Percentiles rank a stretch among this genome's conserved stretches.
Conservation (phyloP, 2,888 invertebrate species). For the Drosophila ezoana region DNA sequence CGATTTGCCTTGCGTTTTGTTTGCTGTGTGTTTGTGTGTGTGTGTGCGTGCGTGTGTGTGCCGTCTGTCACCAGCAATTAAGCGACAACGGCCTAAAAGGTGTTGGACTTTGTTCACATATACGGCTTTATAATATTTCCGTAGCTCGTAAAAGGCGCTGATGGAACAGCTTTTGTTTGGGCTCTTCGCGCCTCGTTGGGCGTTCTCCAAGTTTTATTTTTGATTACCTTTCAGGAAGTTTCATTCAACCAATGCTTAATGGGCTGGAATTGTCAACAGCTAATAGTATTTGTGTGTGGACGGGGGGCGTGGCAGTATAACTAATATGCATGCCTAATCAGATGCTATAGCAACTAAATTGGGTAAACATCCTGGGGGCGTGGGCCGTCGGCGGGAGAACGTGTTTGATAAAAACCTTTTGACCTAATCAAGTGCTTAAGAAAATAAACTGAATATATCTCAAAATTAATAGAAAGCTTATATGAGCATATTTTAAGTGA, state of each 20-base stretch:
- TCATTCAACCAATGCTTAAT: conserved; percentile 25
- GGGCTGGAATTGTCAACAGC: conserved; percentile 8
- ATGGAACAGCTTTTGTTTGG: conserved; percentile 28
- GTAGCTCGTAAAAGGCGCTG: conserved; percentile 28
- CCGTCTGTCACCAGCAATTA: conserved; percentile 80
- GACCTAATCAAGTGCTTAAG: no score
- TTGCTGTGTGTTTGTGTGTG: conserved; percentile 18
- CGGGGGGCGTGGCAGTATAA: conserved; percentile 15
- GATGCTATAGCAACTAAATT: conserved; percentile 22
- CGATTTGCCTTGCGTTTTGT: conserved; percentile 57
- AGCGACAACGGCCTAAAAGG: conserved; percentile 59
- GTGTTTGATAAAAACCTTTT: no score
- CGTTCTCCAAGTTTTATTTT: conserved; percentile 13
- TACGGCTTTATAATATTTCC: conserved; percentile 43
- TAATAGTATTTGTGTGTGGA: neutral
- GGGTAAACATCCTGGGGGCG: conserved; percentile 2
- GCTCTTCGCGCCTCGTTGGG: conserved; percentile 10
- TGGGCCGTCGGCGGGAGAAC: neutral
- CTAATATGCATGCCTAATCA: conserved; percentile 25
- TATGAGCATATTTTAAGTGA: no score
- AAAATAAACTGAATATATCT: no score
- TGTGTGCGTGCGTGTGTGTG: conserved; percentile 32
- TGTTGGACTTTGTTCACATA: conserved; percentile 33
- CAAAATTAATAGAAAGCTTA: no score
- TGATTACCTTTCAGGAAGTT: conserved; percentile 50